Evolutionary conservation across 2,888 invertebrate genomes (phyloP).

Genomic region (Crioceris asparagi): DNA sequence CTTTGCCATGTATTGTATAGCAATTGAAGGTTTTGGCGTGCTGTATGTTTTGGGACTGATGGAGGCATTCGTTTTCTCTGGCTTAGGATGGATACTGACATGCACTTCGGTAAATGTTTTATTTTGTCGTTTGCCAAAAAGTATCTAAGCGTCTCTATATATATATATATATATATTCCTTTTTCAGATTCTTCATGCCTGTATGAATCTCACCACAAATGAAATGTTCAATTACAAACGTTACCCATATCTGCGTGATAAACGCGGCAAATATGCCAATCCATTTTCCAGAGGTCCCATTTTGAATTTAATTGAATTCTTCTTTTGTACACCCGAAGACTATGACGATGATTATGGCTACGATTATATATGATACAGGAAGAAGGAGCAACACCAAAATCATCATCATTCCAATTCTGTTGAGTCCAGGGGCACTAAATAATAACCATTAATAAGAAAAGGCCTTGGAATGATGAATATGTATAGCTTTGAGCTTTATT

Average conservation of each 20-base stretch:
- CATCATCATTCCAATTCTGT: too few species aligned
- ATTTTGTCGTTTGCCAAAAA: not conserved
- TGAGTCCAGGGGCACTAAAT: too few species aligned
- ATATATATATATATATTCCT: not conserved
- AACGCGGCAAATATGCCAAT: slow-evolving; percentile 79
- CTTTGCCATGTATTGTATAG: slow-evolving; percentile 75
- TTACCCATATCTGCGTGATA: slow-evolving; percentile 81
- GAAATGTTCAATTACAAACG: slow-evolving; percentile 91
- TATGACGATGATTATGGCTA: slow-evolving; percentile 54
- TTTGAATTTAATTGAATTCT: slow-evolving; percentile 80
- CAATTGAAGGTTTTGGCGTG: slow-evolving; percentile 74
- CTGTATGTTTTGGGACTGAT: slow-evolving; percentile 75
- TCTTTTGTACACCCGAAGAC: slow-evolving; percentile 74
- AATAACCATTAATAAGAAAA: too few species aligned
- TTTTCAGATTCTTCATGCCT: slow-evolving; percentile 72
- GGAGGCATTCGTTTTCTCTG: slow-evolving; percentile 75
- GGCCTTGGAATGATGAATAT: too few species aligned
- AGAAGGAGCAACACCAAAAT: slow-evolving; percentile 7
- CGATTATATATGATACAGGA: slow-evolving; percentile 32
- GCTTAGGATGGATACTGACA: slow-evolving; percentile 77
- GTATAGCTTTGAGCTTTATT: too few species aligned
- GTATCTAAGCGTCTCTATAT: not conserved
- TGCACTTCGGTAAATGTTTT: slow-evolving; percentile 68
- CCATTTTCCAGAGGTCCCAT: slow-evolving; percentile 85
- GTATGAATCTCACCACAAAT: slow-evolving; percentile 89